phyloP scores from a whole-genome alignment of 2,888 invertebrate genomes.

The Sphinx pinastri region DNA sequence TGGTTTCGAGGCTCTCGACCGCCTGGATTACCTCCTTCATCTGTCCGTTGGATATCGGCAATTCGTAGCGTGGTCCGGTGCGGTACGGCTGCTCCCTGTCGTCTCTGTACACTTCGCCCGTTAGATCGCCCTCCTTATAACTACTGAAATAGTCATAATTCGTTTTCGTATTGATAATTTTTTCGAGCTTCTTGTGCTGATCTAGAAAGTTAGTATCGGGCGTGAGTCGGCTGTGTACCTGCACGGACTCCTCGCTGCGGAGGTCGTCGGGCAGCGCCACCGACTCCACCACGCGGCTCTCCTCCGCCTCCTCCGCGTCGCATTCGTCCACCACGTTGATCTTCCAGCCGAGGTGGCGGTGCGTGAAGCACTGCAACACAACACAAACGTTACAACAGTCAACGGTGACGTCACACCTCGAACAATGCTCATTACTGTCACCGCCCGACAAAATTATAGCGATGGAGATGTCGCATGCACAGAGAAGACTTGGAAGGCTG shows the following conservation, averaged over 20 bases:
- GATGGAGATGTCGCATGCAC: constrained; percentile 73
- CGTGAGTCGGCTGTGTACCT: constrained; percentile 86
- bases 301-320: constrained; percentile 84
- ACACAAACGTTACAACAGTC: constrained; percentile 26
- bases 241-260: constrained; percentile 83
- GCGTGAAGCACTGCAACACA: constrained; percentile 92
- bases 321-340: constrained; percentile 95
- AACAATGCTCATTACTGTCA: constrained; percentile 46
- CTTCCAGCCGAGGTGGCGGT: constrained; percentile 97
- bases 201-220: constrained; percentile 84
- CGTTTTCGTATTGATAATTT: constrained; percentile 77
- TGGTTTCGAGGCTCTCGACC: constrained; percentile 71
- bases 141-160: constrained; percentile 82
- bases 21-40: constrained; percentile 75
- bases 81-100: constrained; percentile 53
- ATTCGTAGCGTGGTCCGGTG: constrained; percentile 70
- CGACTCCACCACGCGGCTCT: constrained; percentile 76
- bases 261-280: constrained; percentile 67
- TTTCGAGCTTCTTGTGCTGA: constrained; percentile 69
- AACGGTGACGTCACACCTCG: constrained; percentile 14
- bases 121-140: constrained; percentile 60
- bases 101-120: constrained; percentile 59
- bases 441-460: constrained; percentile 56
- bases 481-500: constrained; percentile 81
- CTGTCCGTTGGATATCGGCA: constrained; percentile 72